Evolutionary conservation across 2,888 invertebrate species (phyloP).

Genomic region (Zelleria hepariella): DNA sequence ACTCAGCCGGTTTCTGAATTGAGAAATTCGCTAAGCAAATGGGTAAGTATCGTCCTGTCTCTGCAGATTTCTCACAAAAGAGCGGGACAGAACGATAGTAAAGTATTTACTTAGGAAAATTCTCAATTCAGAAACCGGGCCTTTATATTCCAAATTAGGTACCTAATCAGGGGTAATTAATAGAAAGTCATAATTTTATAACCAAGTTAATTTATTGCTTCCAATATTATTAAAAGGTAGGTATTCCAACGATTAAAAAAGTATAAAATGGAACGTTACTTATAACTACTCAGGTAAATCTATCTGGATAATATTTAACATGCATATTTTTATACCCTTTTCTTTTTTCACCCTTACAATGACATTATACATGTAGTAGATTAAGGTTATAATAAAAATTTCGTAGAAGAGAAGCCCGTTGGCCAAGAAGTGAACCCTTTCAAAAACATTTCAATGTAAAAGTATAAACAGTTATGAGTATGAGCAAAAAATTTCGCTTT

Average conservation of each 20-base stretch:
- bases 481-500: neutral
- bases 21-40: too few relatives aligned
- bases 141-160: too few relatives aligned
- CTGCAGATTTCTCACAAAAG: too few relatives aligned
- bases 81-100: too few relatives aligned
- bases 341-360: neutral
- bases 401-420: neutral
- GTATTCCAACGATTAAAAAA: neutral
- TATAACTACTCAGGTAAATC: neutral
- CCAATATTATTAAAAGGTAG: neutral
- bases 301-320: neutral
- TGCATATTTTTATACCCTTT: neutral
- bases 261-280: neutral
- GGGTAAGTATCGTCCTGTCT: too few relatives aligned
- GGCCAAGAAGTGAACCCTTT: too few relatives aligned
- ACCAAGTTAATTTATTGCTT: neutral
- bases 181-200: too few relatives aligned
- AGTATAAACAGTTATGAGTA: neutral
- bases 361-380: neutral
- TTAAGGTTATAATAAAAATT: neutral
- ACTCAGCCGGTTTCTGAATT: too few relatives aligned
- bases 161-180: too few relatives aligned
- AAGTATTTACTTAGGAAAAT: too few relatives aligned
- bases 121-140: too few relatives aligned
- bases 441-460: neutral